A percentile compares a stretch with the other conserved stretches of the same genome.
phyloP scores from a whole-genome alignment of 2,113 vertebrate species.

The Psammodynastes pulverulentus region DNA sequence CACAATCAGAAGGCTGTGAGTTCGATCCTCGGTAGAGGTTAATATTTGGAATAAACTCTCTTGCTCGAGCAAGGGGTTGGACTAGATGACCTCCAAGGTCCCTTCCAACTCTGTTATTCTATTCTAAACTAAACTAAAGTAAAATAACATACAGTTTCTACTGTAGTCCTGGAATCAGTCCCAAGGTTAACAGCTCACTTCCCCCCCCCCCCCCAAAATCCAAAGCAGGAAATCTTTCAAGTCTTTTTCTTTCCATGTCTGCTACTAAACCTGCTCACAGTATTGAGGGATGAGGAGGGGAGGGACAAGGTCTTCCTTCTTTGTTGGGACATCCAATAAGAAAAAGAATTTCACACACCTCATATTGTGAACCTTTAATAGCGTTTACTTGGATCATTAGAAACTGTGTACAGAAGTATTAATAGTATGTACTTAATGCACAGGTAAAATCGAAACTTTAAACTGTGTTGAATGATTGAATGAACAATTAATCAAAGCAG shows the following conservation, averaged over 20 bases:
- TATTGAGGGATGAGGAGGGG: neutral
- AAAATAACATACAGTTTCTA: neutral
- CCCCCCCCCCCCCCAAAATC: neutral
- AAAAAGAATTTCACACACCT: neutral
- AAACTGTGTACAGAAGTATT: neutral
- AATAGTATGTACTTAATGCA: neutral
- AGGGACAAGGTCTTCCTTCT: too few species aligned
- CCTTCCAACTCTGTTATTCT: too few species aligned
- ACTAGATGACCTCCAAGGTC: too few species aligned
- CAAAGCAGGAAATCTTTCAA: neutral
- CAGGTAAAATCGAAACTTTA: neutral
- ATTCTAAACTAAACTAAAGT: too few species aligned
- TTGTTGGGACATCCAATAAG: neutral
- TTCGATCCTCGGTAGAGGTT: too few species aligned
- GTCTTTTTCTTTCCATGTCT: neutral
- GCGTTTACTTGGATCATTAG: neutral
- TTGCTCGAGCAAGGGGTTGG: too few species aligned
- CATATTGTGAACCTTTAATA: neutral
- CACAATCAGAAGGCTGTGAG: too few species aligned
- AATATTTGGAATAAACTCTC: too few species aligned
- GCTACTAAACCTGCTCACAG: neutral
- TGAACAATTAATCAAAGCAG: neutral
- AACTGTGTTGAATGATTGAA: neutral
- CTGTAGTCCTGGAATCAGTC: neutral
- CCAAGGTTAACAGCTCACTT: neutral